These are phyloP conservation scores for Podotricha telesiphe DNA, from an alignment of 2,888 invertebrate species.

Conservation along the genomic window DNA sequence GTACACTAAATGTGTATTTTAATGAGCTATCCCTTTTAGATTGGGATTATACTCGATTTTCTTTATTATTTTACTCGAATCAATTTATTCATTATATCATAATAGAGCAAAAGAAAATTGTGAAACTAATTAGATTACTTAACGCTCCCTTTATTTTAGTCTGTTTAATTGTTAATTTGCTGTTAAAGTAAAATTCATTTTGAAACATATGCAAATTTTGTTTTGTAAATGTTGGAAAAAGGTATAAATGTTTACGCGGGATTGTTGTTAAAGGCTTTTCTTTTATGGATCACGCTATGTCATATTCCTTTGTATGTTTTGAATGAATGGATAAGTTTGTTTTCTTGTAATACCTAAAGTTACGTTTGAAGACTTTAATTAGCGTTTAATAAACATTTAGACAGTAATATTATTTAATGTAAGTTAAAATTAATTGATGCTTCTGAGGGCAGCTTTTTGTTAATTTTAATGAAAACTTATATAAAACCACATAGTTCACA, in stretches of 20 bases:
- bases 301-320: too few relatives aligned
- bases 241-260: not conserved
- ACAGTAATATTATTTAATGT: too few relatives aligned
- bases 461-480: too few relatives aligned
- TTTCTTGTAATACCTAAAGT: too few relatives aligned
- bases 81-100: slow-evolving; percentile 8
- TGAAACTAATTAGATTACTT: slow-evolving; percentile 18
- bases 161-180: slow-evolving; percentile 10
- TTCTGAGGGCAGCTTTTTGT: too few relatives aligned
- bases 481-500: too few relatives aligned
- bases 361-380: too few relatives aligned
- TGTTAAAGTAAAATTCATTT: not conserved
- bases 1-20: slow-evolving; percentile 11
- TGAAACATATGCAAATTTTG: not conserved
- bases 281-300: too few relatives aligned
- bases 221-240: not conserved
- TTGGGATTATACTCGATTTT: not conserved
- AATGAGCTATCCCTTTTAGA: not conserved
- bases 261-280: not conserved
- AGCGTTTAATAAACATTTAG: too few relatives aligned
- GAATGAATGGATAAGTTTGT: too few relatives aligned
- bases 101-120: slow-evolving; percentile 6
- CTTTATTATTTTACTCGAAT: not conserved
- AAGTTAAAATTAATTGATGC: too few relatives aligned
- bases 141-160: slow-evolving; percentile 15